These are phyloP conservation scores for Falcaria lacertinaria DNA, from an alignment of 2,888 invertebrate genomes.

Conservation along the genomic window DNA sequence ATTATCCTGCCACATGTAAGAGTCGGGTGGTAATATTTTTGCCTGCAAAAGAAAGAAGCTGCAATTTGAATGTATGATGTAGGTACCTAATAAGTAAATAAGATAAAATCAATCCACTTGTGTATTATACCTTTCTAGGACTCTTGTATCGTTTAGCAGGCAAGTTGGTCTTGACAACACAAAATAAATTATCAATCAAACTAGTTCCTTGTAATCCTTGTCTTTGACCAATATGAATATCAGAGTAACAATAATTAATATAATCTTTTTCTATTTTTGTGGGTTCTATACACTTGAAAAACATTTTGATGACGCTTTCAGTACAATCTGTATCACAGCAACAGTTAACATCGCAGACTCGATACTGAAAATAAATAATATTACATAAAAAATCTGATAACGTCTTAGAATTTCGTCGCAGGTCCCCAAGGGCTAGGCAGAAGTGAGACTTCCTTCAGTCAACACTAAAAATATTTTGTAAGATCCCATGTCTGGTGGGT, in stretches of 20 bases:
- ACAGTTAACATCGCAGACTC: conserved; percentile 89
- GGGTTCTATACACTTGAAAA: conserved; percentile 78
- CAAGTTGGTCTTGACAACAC: conserved; percentile 60
- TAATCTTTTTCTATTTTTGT: conserved; percentile 14
- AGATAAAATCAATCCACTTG: no score
- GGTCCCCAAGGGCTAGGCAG: no score
- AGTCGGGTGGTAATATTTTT: neutral
- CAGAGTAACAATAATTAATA: conserved; percentile 29
- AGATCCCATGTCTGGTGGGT: no score
- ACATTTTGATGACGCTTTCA: conserved; percentile 76
- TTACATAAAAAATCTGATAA: conserved; percentile 5
- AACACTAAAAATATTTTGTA: no score
- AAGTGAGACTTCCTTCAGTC: no score
- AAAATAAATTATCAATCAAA: conserved; percentile 48
- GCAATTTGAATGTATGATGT: no score
- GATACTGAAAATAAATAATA: conserved; percentile 60
- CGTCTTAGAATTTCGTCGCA: neutral
- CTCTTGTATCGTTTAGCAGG: conserved; percentile 40
- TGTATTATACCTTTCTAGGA: conserved; percentile 30
- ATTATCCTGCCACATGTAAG: conserved; percentile 38
- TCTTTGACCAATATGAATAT: conserved; percentile 20
- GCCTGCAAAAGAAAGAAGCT: neutral
- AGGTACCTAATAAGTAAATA: no score
- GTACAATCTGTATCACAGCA: conserved; percentile 90
- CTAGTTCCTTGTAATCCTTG: conserved; percentile 15